These are phyloP conservation scores for Oxyteleia sp. DNA, from an alignment of 2,888 invertebrate genomes.

Conservation along the genomic window DNA sequence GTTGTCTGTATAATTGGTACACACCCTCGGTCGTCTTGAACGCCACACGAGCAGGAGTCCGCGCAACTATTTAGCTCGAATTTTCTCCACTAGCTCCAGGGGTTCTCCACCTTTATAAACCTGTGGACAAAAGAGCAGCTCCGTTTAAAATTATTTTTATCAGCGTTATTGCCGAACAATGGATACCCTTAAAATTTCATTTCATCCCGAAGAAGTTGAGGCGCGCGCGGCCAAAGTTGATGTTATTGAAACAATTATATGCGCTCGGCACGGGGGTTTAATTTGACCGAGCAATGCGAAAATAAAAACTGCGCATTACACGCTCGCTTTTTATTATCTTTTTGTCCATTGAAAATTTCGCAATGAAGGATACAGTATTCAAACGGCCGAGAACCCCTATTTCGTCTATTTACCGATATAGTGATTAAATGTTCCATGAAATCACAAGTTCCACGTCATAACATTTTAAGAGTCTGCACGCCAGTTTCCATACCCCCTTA, in stretches of 20 bases:
- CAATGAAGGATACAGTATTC: too few relatives aligned
- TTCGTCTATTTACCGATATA: too few relatives aligned
- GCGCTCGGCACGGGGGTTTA: neutral
- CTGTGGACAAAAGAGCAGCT: constrained; percentile 14
- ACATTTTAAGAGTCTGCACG: too few relatives aligned
- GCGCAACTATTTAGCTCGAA: constrained; percentile 81
- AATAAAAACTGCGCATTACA: neutral
- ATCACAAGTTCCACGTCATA: too few relatives aligned
- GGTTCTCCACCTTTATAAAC: constrained; percentile 47
- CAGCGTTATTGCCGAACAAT: constrained; percentile 16
- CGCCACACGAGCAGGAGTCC: constrained; percentile 72
- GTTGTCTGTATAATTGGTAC: constrained; percentile 87
- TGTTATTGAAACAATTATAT: constrained; percentile 8
- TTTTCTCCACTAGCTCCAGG: constrained; percentile 49
- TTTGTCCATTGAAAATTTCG: too few relatives aligned
- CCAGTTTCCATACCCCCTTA: too few relatives aligned
- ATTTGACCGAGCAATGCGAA: neutral
- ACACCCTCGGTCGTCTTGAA: constrained; percentile 77
- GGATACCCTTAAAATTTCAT: constrained; percentile 10
- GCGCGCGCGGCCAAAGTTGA: neutral
- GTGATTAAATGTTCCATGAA: too few relatives aligned
- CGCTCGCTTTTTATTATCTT: neutral
- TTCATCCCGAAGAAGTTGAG: constrained; percentile 3
- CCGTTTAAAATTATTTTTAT: constrained; percentile 28
- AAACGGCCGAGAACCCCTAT: too few relatives aligned